Evolutionary conservation across 2,113 vertebrate species (phyloP), one percentile per base, ranked within the genome.

Genomic region (Perca schrenkii): DNA sequence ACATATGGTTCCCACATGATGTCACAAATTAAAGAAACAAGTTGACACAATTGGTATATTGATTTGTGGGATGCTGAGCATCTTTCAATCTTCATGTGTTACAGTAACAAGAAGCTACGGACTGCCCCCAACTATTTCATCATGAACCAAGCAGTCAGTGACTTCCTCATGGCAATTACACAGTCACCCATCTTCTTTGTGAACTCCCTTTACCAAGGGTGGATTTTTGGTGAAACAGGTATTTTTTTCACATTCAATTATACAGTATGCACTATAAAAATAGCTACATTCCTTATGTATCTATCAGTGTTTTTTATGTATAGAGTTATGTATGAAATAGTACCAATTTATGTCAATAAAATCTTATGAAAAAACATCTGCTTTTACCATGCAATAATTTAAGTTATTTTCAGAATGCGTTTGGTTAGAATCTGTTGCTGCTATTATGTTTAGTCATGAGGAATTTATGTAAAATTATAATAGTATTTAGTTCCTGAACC

Each of bases 141-240:
- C 58, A 93, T 98, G 95, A 99, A 98, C 89, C 94, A 98, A 43
- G 97, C 97, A 0, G 46, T 98, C 86, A 98, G 96, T 64, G 97
- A 99, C 89, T 97, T 99, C 93, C 92, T 98, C 85, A 99, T 99
- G 98, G 97, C 97, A 21, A 80, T 97, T 73, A 98, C 97, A 0
- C 98, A 99, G 89, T 95, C 97, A 21, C 97, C 97, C 1, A 90
- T 98, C 77, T 97, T 99, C 94, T 99, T 99, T 69, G 91, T 95
- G 83, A 97, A 95, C 90, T 98, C 96, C 68, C 94, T 99, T 65
- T 94, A 97, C 81, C 99, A 96, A 81, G 95, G 87, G 7, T 99
- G 97, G 98, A 95, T 99, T 86, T 98, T 98, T 89, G 97, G 97
- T 50, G 95, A 97, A 88, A 95, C 96, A 94, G 97, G 97, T 98